Percentiles rank a stretch among this genome's conserved stretches.
Evolutionary conservation across 2,888 invertebrate genomes (phyloP).

Genomic region (Salpingus planirostris): DNA sequence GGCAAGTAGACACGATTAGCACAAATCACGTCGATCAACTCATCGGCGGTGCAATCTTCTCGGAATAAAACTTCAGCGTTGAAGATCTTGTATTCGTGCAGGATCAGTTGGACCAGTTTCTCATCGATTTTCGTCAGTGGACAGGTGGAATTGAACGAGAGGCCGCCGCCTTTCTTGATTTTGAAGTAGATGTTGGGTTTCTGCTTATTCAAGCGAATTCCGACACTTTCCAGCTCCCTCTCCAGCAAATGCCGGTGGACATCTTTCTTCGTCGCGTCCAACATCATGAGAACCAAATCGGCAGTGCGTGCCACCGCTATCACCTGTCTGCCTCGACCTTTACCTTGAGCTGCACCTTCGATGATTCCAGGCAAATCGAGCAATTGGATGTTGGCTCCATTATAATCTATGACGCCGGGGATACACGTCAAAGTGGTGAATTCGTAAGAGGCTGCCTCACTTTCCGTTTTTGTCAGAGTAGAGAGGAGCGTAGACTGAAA

Average conservation of each 20-base stretch:
- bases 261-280: constrained; percentile 97
- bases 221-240: constrained; percentile 93
- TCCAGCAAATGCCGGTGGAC: constrained; percentile 88
- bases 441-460: constrained; percentile 95
- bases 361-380: constrained; percentile 99
- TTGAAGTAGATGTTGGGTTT: constrained; percentile 99
- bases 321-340: constrained; percentile 50
- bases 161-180: constrained; percentile 90
- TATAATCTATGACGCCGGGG: constrained; percentile 97
- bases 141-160: constrained; percentile 95
- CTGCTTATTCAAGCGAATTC: constrained; percentile 88
- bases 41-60: constrained; percentile 92
- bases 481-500: constrained; percentile 85
- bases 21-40: constrained; percentile 95
- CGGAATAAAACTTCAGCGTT: constrained; percentile 93
- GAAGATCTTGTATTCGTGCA: constrained; percentile 97
- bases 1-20: constrained; percentile 94
- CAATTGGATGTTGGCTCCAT: constrained; percentile 96
- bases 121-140: constrained; percentile 88
- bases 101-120: constrained; percentile 94
- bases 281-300: constrained; percentile 97
- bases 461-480: constrained; percentile 91
- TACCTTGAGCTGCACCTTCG: constrained; percentile 89
- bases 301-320: constrained; percentile 98
- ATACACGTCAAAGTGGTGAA: constrained; percentile 99